Conservation (phyloP, 1,140 invertebrate genomes). For the Trichonephila inaurata region DNA sequence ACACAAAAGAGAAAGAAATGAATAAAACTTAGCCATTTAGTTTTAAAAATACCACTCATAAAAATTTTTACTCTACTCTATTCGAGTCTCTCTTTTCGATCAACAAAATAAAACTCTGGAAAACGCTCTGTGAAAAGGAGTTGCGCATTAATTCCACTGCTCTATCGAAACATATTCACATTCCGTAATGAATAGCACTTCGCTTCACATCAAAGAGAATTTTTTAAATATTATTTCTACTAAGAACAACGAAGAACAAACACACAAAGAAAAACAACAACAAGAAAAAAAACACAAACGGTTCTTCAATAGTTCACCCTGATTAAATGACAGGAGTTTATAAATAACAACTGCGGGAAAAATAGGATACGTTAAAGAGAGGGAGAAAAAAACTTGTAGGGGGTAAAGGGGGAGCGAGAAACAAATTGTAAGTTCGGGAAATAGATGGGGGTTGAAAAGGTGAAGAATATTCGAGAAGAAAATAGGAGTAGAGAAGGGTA, state of each 20-base stretch:
- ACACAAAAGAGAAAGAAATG: neutral
- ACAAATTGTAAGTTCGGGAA: neutral
- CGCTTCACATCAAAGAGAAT: constrained; percentile 12
- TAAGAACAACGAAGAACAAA: neutral
- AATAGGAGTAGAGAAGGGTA: neutral
- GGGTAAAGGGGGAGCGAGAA: neutral
- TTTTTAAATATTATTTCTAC: constrained; percentile 14
- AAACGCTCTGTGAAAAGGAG: neutral
- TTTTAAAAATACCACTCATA: constrained; percentile 8
- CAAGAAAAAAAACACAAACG: neutral
- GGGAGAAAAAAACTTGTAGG: neutral
- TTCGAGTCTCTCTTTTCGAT: neutral
- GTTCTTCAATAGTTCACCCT: constrained; percentile 51
- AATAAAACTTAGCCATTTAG: neutral
- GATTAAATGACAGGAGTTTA: constrained; percentile 59
- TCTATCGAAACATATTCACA: neutral
- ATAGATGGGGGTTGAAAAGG: neutral
- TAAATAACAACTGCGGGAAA: constrained; percentile 47
- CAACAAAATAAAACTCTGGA: neutral
- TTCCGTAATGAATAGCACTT: constrained; percentile 30
- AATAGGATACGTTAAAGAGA: neutral
- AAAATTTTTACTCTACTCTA: neutral
- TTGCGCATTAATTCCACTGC: neutral
- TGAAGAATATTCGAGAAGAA: constrained; percentile 3
- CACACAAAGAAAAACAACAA: neutral